Base-by-base conservation (phyloP, 2,888 invertebrate species). In the Diadegma fenestrale region DNA sequence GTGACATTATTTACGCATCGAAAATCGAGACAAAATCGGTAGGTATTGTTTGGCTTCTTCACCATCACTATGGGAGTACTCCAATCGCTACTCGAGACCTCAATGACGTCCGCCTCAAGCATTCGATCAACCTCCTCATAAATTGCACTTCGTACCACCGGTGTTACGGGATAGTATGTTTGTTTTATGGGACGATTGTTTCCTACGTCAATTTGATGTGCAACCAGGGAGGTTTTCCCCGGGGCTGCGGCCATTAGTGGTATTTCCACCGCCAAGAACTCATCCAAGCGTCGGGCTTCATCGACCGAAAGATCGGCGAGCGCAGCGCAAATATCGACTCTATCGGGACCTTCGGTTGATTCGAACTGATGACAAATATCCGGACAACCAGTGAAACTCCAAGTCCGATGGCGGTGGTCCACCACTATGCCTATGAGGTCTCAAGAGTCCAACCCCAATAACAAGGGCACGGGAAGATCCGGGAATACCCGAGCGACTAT, bases 21-120 rank as follows among this genome's bases (percentile, higher is more conserved):
- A 33, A 87, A 87, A 30, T 88, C 88, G 2, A 88, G 33, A 26
- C 86, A 87, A 33, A 87, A 84, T 14, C 83, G 51, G 22, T 83
- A 84, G 2, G 72, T 76, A 1, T 58, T 63, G 33, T 83, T 87
- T 1, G 84, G 82, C 33, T 88, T 88, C 26, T 63, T 72, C 1
- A 86, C 75, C 48, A 88, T 78, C 0, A 88, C 78, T 1, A 87
- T 79, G 0, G 71, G 71, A 37, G 33, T 54, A 0, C 30, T 19
- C 51, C 71, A 71, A n/a, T 71, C 71, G 12, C 71, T 71, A 12
- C 4, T 48, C 0, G 51, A 51, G 2, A 22, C 19, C 12, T 71
- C 71, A 3, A 71, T 54, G 5, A 71, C 51, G 1, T 33, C 51
- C 2, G 33, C 37, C 19, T 10, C 51, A 0, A 71, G 19, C 71